Base-by-base conservation (phyloP, 1,140 invertebrate genomes). In the Neodiprion pinetum region DNA sequence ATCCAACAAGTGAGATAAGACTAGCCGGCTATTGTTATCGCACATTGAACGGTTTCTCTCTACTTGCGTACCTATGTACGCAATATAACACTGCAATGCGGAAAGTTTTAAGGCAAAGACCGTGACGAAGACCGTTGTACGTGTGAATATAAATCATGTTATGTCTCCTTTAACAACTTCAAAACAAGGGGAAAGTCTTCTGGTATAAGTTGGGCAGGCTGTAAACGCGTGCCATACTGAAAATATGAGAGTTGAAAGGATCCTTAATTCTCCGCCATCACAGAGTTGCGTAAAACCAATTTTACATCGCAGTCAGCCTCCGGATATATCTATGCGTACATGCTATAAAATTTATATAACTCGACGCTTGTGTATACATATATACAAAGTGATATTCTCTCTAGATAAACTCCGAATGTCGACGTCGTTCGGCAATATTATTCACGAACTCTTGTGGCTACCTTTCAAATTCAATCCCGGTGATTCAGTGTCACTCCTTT, bases 401-500 rank as follows among this genome's bases (percentile, higher is more conserved):
- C 28, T 5, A 40, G 28, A 40, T 40, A 40, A 40, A 40, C 28
- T 40, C 28, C 5, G 28, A 40, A 40, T 40, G 28, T 40, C 28
- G 28, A 40, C 28, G 28, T 40, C 28, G 28, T 40, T 40, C 28
- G 28, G 28, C 28, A 40, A 5, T 40, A 40, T 40, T 40, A 40
- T 40, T 40, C 28, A 40, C 28, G 28, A 40, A 40, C 28, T 40
- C 28, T 40, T 40, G 28, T 40, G 53, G n/a, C 11, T 61, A 61
- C 53, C 53, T 61, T 61, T 61, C 53, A 61, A 61, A 61, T 61
- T 61, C 53, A 61, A 17, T 40, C 28, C 53, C 53, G 53, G 53
- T 61, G n/a, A 14, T 61, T 61, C 53, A 61, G 8, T 11, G 53
- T 14, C 53, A 17, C 53, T 61, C 11, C n/a, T 61, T 61, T 9